Conservation (phyloP, 35 echinoderm and acorn worm species). For the Heliocidaris erythrogramma region DNA sequence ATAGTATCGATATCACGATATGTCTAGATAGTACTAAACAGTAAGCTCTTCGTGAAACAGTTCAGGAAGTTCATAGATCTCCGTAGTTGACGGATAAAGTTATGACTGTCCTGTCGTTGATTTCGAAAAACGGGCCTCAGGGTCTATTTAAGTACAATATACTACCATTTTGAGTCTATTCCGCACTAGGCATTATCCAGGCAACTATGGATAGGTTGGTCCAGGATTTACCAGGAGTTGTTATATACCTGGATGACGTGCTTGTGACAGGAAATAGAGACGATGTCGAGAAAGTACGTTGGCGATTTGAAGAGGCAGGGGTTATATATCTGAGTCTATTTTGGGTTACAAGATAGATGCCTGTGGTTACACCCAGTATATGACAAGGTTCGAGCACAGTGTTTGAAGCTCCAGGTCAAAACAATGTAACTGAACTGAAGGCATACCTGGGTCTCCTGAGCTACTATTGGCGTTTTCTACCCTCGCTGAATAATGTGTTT, state of each 20-base stretch:
- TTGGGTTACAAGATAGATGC: slow-evolving; percentile 57
- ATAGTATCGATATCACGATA: no score
- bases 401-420: slow-evolving; percentile 48
- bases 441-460: slow-evolving; percentile 20
- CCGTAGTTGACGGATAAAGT: no score
- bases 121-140: no score
- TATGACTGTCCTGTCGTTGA: no score
- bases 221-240: not conserved
- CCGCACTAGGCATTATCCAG: not conserved
- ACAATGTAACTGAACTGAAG: slow-evolving; percentile 53
- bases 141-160: not conserved
- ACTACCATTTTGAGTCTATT: not conserved
- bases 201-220: not conserved
- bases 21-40: no score
- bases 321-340: not conserved
- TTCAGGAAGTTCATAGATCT: no score
- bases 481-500: not conserved
- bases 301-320: not conserved
- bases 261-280: not conserved
- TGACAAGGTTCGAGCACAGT: slow-evolving; percentile 60
- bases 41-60: no score
- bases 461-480: not conserved
- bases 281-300: not conserved
- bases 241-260: not conserved
- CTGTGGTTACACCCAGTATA: slow-evolving; percentile 22